Percentiles rank a stretch among this genome's conserved stretches.
Conservation (phyloP, 1,140 invertebrate genomes). For the Psix sp. region DNA sequence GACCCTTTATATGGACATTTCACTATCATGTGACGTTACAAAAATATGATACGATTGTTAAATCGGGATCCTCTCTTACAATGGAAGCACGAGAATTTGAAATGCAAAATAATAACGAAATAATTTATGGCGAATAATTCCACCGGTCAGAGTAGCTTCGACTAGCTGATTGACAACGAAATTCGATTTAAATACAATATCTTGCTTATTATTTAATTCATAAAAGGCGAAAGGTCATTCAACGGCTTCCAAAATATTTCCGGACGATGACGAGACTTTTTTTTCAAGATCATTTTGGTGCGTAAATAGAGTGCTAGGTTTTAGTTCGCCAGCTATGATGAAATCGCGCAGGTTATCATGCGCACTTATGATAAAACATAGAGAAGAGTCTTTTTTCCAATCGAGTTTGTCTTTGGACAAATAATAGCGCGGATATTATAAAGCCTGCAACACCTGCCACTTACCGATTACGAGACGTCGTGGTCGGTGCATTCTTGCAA, state of each 20-base stretch:
- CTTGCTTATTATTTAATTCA: slow-evolving; percentile 35
- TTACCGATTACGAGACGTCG: slow-evolving; percentile 61
- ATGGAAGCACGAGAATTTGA: slow-evolving; percentile 4
- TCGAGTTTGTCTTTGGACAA: slow-evolving; percentile 39
- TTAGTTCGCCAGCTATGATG: neutral
- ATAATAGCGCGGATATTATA: slow-evolving; percentile 55
- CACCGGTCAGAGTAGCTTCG: slow-evolving; percentile 1
- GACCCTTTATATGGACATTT: too few relatives aligned
- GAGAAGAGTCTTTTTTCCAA: slow-evolving; percentile 14
- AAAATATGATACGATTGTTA: neutral
- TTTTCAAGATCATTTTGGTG: too few relatives aligned
- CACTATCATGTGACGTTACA: too few relatives aligned
- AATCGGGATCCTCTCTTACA: neutral
- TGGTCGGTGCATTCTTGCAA: slow-evolving; percentile 59
- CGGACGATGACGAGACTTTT: slow-evolving; percentile 11
- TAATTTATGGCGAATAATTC: slow-evolving; percentile 21
- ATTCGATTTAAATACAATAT: slow-evolving; percentile 46
- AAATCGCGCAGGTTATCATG: neutral
- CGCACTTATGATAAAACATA: neutral
- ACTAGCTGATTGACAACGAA: slow-evolving; percentile 8
- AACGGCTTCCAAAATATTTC: slow-evolving; percentile 25
- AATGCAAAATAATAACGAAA: slow-evolving; percentile 28
- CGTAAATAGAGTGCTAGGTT: too few relatives aligned
- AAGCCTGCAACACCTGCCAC: slow-evolving; percentile 58
- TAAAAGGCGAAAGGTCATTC: slow-evolving; percentile 40